Evolutionary conservation across 2,797 vertebrate genomes (phyloP).

Genomic region (Trichosurus vulpecula): DNA sequence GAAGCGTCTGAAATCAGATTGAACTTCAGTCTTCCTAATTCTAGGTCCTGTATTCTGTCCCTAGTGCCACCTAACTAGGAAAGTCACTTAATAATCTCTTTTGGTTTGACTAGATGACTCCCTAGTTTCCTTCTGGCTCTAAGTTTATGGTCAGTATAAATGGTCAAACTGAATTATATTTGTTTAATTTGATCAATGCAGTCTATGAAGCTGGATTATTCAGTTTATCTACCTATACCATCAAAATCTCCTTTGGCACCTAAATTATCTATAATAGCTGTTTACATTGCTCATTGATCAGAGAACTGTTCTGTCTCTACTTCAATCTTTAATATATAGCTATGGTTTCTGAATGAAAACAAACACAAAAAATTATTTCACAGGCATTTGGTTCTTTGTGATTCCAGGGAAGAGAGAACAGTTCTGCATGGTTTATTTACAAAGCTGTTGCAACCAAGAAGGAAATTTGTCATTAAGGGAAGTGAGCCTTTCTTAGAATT

Average conservation of each 20-base stretch:
- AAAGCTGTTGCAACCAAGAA: background rate
- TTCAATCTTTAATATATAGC: background rate
- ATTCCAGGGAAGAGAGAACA: constrained; percentile 36
- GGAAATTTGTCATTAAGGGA: constrained; percentile 14
- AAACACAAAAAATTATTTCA: constrained; percentile 28
- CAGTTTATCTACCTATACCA: background rate
- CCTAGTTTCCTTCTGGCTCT: background rate
- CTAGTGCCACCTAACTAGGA: background rate
- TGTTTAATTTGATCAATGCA: background rate
- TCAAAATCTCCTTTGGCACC: background rate
- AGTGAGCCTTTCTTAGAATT: constrained; percentile 38
- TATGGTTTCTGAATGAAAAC: background rate
- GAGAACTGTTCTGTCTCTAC: background rate
- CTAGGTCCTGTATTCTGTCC: background rate
- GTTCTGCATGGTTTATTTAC: background rate
- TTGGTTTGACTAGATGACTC: background rate
- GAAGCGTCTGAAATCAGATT: background rate
- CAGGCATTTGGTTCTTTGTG: constrained; percentile 11
- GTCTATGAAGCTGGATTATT: background rate
- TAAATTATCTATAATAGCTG: background rate
- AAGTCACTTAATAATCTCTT: background rate
- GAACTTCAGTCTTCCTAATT: background rate
- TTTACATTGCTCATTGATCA: background rate
- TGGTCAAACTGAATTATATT: background rate
- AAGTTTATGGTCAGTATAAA: background rate